Conservation (phyloP, 2,888 invertebrate species). For the Torymus tubicola region DNA sequence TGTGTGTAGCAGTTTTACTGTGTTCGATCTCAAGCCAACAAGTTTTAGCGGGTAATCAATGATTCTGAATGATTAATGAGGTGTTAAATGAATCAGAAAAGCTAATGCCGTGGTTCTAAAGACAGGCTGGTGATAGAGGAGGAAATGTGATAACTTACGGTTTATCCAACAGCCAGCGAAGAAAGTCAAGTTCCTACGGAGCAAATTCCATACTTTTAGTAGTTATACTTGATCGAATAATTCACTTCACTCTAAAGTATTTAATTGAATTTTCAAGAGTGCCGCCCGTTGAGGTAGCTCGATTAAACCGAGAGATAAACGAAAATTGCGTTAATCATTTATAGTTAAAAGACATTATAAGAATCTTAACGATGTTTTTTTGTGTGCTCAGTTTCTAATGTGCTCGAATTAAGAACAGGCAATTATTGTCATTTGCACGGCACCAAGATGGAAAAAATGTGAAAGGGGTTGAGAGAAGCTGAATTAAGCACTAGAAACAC, state of each 20-base stretch:
- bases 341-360: no score
- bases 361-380: no score
- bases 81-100: no score
- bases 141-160: constrained; percentile 36
- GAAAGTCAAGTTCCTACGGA: constrained; percentile 11
- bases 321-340: constrained; percentile 20
- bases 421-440: no score
- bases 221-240: background rate
- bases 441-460: no score
- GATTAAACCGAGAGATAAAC: constrained; percentile 4
- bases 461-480: background rate
- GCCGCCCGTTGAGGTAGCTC: background rate
- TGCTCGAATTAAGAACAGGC: background rate
- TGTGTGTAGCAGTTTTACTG: no score
- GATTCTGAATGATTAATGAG: no score
- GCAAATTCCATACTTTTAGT: constrained; percentile 29
- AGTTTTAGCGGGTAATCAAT: no score
- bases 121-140: no score
- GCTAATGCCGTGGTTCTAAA: no score
- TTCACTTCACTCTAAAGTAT: constrained; percentile 37
- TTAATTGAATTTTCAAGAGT: constrained; percentile 9
- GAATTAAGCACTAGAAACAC: background rate
- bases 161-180: constrained; percentile 30
- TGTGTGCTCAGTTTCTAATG: background rate
- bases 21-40: no score